Evolutionary conservation across 2,113 vertebrate genomes (phyloP).

Genomic region (Butorides virescens): DNA sequence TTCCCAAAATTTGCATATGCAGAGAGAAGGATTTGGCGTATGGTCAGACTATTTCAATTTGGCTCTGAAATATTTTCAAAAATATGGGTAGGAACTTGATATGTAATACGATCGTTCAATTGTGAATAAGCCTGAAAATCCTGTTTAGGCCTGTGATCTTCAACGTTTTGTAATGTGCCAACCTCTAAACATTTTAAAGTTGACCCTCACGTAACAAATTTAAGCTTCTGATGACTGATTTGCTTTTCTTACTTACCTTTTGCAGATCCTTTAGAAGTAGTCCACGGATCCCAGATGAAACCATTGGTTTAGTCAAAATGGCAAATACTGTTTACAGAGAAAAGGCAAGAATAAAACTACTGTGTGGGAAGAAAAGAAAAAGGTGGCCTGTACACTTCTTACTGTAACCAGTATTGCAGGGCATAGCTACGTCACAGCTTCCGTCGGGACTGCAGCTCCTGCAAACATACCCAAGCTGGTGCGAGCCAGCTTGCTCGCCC

Average conservation of each 20-base stretch:
- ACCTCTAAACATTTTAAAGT: neutral
- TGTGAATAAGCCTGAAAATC: neutral
- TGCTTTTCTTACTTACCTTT: constrained; percentile 34
- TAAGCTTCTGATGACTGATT: neutral
- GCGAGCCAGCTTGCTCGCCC: fast-evolving
- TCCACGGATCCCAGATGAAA: neutral
- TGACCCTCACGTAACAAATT: neutral
- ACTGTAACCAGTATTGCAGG: neutral
- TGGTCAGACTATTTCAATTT: neutral
- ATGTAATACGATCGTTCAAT: neutral
- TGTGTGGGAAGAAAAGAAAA: neutral
- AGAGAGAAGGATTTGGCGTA: neutral
- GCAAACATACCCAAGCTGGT: fast-evolving
- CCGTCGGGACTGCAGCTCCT: neutral
- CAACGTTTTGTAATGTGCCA: neutral
- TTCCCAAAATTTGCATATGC: neutral
- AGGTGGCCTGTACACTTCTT: neutral
- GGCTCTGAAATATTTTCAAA: constrained; percentile 13
- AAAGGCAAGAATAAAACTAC: neutral
- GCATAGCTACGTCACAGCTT: neutral
- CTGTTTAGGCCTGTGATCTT: neutral
- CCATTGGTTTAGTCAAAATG: neutral
- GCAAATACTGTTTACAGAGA: neutral
- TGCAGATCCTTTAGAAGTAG: neutral
- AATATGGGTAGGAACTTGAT: neutral